Evolutionary conservation across 1,140 invertebrate species (phyloP).

Genomic region (Neodiprion lecontei): DNA sequence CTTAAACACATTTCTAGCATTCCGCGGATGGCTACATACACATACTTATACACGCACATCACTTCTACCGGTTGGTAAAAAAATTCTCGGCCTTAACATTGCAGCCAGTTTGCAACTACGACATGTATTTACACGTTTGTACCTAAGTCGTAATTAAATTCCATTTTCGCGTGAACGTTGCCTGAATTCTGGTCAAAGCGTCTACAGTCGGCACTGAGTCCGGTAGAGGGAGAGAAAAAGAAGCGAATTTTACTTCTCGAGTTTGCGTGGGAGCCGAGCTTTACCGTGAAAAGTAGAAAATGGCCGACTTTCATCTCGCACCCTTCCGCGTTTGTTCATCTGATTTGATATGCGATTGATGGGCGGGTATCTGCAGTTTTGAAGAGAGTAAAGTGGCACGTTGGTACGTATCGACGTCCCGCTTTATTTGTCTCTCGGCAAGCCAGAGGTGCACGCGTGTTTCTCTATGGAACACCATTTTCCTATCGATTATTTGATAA

Average conservation of each 20-base stretch:
- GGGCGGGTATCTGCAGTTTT: not conserved
- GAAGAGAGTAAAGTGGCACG: no score
- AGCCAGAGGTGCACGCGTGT: not conserved
- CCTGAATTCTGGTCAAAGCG: not conserved
- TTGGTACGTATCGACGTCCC: no score
- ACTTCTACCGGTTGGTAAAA: no score
- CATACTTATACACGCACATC: no score
- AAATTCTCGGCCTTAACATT: no score
- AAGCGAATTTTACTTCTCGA: no score
- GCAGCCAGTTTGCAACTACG: no score
- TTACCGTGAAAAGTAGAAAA: not conserved
- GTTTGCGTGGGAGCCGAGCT: no score
- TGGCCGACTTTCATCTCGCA: not conserved
- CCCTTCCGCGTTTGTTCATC: not conserved
- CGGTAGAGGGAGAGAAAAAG: not conserved
- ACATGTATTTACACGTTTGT: not conserved
- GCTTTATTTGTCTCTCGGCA: no score
- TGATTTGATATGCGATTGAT: not conserved
- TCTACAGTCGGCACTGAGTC: not conserved
- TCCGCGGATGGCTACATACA: no score
- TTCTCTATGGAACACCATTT: not conserved
- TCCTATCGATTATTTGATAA: not conserved
- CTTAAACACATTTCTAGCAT: no score
- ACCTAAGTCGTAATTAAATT: not conserved
- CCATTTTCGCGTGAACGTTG: not conserved